Percentiles rank a stretch among this genome's conserved stretches.
Conservation (phyloP, 2,888 invertebrate genomes). For the Macropis europaea region DNA sequence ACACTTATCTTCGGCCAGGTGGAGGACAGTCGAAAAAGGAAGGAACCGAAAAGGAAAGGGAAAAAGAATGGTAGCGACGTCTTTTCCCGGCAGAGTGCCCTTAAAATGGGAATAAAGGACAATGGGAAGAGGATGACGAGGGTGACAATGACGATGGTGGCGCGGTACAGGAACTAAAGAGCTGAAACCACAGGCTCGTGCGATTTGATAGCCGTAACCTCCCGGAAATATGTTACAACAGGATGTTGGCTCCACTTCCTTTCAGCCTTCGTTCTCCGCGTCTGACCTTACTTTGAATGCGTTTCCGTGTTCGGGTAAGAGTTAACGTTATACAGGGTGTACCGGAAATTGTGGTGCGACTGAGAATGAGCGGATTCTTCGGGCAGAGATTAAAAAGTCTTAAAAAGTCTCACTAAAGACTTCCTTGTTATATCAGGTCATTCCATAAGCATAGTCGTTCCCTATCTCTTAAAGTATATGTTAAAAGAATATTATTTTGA, state of each 20-base stretch:
- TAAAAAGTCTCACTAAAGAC: too few species aligned
- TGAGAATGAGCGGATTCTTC: too few species aligned
- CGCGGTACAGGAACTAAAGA: conserved; percentile 30
- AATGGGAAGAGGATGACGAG: conserved; percentile 24
- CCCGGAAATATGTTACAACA: conserved; percentile 76
- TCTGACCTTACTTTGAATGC: neutral
- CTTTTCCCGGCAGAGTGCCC: conserved; percentile 37
- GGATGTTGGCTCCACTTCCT: conserved; percentile 72
- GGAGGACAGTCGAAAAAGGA: conserved; percentile 24
- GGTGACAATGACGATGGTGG: conserved; percentile 25
- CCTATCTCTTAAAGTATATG: too few species aligned
- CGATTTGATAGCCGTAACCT: conserved; percentile 72
- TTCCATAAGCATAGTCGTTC: too few species aligned
- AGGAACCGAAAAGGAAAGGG: conserved; percentile 41
- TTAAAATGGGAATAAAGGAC: conserved; percentile 38
- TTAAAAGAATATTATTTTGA: too few species aligned
- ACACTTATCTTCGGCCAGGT: conserved; percentile 44
- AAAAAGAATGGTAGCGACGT: conserved; percentile 27
- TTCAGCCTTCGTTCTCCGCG: conserved; percentile 6
- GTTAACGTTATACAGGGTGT: too few species aligned
- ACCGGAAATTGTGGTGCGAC: too few species aligned
- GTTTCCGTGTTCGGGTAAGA: neutral
- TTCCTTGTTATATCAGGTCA: too few species aligned
- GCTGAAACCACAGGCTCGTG: conserved; percentile 68
- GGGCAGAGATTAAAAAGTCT: too few species aligned